Evolutionary conservation across 2,113 vertebrate species (phyloP).

Genomic region (Rhea americana): DNA sequence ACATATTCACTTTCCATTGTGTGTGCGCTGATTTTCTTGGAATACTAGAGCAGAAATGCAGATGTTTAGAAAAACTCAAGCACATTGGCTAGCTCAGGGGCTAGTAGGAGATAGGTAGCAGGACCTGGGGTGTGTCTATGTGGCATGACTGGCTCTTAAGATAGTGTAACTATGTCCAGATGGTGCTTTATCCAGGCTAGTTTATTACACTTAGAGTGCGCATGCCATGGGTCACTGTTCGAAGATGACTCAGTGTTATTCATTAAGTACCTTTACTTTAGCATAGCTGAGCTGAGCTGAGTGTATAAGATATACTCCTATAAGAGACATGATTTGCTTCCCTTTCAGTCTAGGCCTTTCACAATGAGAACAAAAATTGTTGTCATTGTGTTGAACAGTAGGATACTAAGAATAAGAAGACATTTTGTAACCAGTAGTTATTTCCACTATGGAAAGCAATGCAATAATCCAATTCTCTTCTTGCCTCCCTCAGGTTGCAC

Average conservation of each 20-base stretch:
- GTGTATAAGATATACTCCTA: not conserved
- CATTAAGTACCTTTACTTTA: not conserved
- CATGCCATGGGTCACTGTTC: not conserved
- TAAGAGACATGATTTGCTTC: not conserved
- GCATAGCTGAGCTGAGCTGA: not conserved
- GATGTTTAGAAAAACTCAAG: not conserved
- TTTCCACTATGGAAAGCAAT: not conserved
- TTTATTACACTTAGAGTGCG: not conserved
- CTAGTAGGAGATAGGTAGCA: not conserved
- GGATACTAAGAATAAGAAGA: conserved; percentile 25
- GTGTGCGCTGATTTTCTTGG: not conserved
- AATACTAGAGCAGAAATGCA: not conserved
- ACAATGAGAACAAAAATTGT: not conserved
- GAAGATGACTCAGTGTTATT: not conserved
- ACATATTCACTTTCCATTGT: not conserved
- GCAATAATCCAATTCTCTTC: conserved; percentile 29
- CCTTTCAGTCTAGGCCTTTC: conserved; percentile 26
- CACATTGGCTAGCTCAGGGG: not conserved
- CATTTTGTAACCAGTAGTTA: conserved; percentile 37
- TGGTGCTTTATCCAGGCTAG: not conserved
- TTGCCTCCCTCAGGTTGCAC: conserved; percentile 32
- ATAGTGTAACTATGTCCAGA: not conserved
- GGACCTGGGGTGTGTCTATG: not conserved
- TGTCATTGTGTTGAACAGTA: conserved; percentile 1
- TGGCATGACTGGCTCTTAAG: not conserved